Evolutionary conservation across 2,113 vertebrate genomes (phyloP), one percentile per base, ranked within the genome.

Genomic region (Neopipo cinnamomea): DNA sequence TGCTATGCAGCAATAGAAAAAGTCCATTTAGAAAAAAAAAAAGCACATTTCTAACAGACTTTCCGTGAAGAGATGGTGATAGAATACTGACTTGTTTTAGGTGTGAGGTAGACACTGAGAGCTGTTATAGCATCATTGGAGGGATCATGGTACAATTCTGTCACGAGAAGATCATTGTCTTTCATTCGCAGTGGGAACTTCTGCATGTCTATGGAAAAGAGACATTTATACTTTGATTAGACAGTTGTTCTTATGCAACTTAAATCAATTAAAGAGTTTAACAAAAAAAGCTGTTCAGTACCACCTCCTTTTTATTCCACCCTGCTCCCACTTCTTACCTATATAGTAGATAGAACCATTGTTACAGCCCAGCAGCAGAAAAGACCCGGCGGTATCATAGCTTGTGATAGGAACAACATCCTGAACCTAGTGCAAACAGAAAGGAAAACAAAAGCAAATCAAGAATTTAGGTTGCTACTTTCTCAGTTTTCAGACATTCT

Each of bases 301-400:
- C 4, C 63, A 63, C 30, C 14, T 63, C 42, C 14, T 70, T 70
- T 55, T 82, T 42, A 75, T 55, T 53, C 46, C 4, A 7, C 23
- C 6, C 52, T 74, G 14, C 6, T 37, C 31, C 17, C 8, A 10
- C 5, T 77, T 79, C 97, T 95, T 97, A 99, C 99, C 99, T 94
- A 99, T 99, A 78, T 99, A 99, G 95, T 99, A 99, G 96, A 99
- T 99, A 6, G 99, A 99, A 49, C 99, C 99, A 12, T 99, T 99
- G 97, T 99, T 99, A 93, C 99, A 99, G 41, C 99, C 99, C 92
- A 99, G 97, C 6, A 99, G 98, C 12, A 99, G 98, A 85, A 99
- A 99, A 61, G 99, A 99, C 31, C 99, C 99, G 11, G 99, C 99
- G 22, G 99, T 99, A 97, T 99, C 99, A 50, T 99, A 99, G 82